Base-by-base conservation (phyloP, 1,140 invertebrate genomes). In the Drosophila rufa region DNA sequence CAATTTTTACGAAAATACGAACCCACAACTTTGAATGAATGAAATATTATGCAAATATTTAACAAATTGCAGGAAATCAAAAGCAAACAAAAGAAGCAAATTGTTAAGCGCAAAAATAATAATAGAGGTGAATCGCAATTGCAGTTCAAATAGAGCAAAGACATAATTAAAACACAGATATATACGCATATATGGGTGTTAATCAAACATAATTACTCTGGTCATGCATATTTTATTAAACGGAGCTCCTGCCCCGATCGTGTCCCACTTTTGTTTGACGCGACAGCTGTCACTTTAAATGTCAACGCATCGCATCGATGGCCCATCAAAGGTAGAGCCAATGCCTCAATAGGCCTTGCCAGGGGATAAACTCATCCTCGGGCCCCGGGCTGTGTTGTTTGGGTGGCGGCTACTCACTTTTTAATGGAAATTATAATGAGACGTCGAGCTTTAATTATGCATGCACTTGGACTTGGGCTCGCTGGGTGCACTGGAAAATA, bases 391-490 rank as follows among this genome's bases (percentile, higher is more conserved):
- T 15, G 33, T 38, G 33, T 70, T 70, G 53, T 22, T 48, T 58
- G 65, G 36, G 47, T 25, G 30, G 47, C 30, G 25, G 48, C 50
- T 59, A 69, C 77, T 58, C 85, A 65, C 53, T 85, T 89, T 89
- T 89, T 89, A 89, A 89, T 89, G 85, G 85, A 89, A 89, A 89
- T 89, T 89, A 82, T 89, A 89, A 89, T 89, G 85, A 90, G 81
- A 51, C 77, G 81, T 50, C 42, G 70, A 48, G 68, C 75, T 85
- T 89, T 90, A 89, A 89, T 90, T 89, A 89, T 89, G 85, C 75
- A 90, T 80, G 55, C 53, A 46, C 38, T 76, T 66, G 55, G 42
- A 61, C 53, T 50, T 38, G 40, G 38, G 61, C 53, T 51, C 62
- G 25, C 33, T 11, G 33, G 43, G 19, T 75, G 64, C 22, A 55